A percentile compares a stretch with the other conserved stretches of the same genome.
These are phyloP conservation scores for Tenualosa thibaudeaui DNA, from an alignment of 2,797 vertebrate species.

Conservation along the genomic window DNA sequence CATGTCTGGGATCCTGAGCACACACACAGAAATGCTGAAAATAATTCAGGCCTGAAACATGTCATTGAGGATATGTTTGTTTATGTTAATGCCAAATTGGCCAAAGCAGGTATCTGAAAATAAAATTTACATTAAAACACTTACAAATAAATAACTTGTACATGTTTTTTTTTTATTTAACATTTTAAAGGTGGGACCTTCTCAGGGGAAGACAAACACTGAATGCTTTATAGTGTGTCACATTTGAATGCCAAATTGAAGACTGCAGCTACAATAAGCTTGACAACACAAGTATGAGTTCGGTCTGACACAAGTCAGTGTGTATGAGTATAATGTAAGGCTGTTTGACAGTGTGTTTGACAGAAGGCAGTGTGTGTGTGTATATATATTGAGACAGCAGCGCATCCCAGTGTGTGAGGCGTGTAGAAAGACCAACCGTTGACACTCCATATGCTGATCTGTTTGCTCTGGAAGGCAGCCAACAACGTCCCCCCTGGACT, in stretches of 20 bases:
- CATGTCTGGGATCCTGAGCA: conserved; percentile 72
- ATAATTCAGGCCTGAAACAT: background rate
- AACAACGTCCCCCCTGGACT: conserved; percentile 74
- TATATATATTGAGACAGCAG: background rate
- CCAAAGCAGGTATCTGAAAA: too few relatives aligned
- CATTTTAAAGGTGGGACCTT: too few relatives aligned
- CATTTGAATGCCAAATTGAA: background rate
- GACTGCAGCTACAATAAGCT: background rate
- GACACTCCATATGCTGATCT: conserved; percentile 77
- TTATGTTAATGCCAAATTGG: too few relatives aligned
- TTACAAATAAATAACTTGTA: too few relatives aligned
- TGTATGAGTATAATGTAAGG: background rate
- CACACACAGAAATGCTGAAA: background rate
- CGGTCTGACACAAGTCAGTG: background rate
- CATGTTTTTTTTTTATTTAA: too few relatives aligned
- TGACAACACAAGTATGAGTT: background rate
- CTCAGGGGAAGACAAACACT: background rate
- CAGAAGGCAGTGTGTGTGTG: background rate
- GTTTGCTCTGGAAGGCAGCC: conserved; percentile 77
- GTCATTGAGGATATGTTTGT: background rate
- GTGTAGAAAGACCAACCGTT: conserved; percentile 59
- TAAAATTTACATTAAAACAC: too few relatives aligned
- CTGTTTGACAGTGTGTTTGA: background rate
- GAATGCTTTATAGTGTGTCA: background rate
- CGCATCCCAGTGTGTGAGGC: background rate